Conservation (phyloP, 2,888 invertebrate genomes). For the Drosophila mimetica region DNA sequence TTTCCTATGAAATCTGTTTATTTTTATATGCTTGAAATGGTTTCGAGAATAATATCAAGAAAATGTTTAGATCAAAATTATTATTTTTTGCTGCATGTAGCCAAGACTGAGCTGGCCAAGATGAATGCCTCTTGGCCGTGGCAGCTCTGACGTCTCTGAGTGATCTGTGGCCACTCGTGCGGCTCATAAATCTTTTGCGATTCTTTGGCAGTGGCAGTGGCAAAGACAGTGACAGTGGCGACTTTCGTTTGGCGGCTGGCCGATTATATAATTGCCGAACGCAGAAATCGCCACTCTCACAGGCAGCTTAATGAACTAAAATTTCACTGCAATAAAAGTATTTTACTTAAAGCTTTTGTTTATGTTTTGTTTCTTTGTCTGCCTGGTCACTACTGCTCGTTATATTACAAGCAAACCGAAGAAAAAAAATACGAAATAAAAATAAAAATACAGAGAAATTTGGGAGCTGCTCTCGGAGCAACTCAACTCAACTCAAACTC, state of each 20-base stretch:
- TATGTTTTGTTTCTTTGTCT: conserved; percentile 38
- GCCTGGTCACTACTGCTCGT: conserved; percentile 14
- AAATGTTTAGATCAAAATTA: neutral
- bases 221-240: conserved; percentile 1
- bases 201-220: conserved; percentile 19
- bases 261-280: conserved; percentile 49
- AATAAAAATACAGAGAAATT: conserved; percentile 6
- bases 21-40: neutral
- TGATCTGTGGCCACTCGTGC: conserved; percentile 37
- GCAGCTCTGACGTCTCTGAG: conserved; percentile 21
- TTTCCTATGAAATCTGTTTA: too few relatives aligned
- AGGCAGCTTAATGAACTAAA: conserved; percentile 65
- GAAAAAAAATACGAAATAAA: conserved; percentile 41
- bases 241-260: conserved; percentile 40
- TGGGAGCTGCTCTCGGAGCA: neutral
- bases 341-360: conserved; percentile 50
- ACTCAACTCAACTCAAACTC: too few relatives aligned
- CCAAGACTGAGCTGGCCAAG: neutral
- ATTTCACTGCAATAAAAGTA: conserved; percentile 72
- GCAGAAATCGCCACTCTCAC: conserved; percentile 58
- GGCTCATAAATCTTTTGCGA: conserved; percentile 48
- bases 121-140: conserved; percentile 3
- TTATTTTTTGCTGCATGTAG: neutral
- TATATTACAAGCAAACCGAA: conserved; percentile 8
- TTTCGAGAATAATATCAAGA: too few relatives aligned